Evolutionary conservation across 2,797 vertebrate species (phyloP).

Genomic region (Lerista edwardsae): DNA sequence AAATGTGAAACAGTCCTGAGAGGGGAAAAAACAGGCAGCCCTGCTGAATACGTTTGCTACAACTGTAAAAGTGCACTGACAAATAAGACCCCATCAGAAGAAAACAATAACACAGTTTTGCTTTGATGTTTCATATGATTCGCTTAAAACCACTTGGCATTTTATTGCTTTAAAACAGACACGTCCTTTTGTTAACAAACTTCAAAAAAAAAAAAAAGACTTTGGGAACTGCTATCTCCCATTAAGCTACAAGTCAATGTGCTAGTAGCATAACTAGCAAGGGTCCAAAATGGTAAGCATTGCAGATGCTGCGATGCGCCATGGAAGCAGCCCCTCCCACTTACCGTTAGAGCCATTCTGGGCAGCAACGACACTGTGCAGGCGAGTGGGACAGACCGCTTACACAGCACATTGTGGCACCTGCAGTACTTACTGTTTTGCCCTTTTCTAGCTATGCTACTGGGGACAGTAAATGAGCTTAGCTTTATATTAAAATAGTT

Average conservation of each 20-base stretch:
- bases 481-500: constrained; percentile 72
- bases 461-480: constrained; percentile 75
- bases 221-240: constrained; percentile 76
- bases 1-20: constrained; percentile 22
- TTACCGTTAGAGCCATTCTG: too few species aligned
- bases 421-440: too few species aligned
- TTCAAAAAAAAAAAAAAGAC: constrained; percentile 57
- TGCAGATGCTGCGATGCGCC: too few species aligned
- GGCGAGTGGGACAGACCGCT: too few species aligned
- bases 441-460: too few species aligned
- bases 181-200: constrained; percentile 56
- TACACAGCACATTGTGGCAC: too few species aligned
- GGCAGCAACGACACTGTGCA: too few species aligned
- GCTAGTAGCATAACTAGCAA: too few species aligned
- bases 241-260: constrained; percentile 72
- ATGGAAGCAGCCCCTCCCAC: too few species aligned
- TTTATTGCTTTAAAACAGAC: constrained; percentile 75
- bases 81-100: constrained; percentile 43
- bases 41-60: constrained; percentile 67
- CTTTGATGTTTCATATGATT: constrained; percentile 25
- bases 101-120: background rate
- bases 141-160: constrained; percentile 40
- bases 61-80: constrained; percentile 65
- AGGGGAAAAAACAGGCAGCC: constrained; percentile 65
- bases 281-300: too few species aligned